A percentile compares a stretch with the other conserved stretches of the same genome.
Evolutionary conservation across 2,113 vertebrate species (phyloP).

Genomic region (Ivindomyrus marchei): DNA sequence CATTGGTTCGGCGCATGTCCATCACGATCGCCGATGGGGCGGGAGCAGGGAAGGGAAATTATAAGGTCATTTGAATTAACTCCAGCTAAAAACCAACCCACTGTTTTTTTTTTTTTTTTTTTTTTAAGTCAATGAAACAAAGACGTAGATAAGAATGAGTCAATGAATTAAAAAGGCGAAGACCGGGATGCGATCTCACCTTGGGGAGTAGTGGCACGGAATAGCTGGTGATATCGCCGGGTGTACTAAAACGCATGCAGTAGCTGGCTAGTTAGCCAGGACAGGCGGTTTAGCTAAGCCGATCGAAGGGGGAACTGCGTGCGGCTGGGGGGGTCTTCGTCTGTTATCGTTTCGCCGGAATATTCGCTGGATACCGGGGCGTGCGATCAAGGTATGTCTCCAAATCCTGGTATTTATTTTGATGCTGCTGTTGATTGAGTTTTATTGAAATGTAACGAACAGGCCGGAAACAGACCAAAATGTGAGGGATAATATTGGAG

Average conservation of each 20-base stretch:
- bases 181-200: conserved; percentile 7
- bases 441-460: background rate
- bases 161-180: conserved; percentile 39
- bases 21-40: conserved; percentile 49
- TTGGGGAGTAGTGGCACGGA: conserved; percentile 19
- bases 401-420: background rate
- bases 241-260: conserved; percentile 33
- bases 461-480: background rate
- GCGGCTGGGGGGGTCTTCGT: conserved; percentile 33
- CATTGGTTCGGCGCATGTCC: conserved; percentile 45
- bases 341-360: conserved; percentile 30
- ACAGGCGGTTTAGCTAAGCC: conserved; percentile 52
- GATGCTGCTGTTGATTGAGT: background rate
- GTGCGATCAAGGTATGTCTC: conserved; percentile 48
- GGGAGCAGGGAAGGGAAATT: conserved; percentile 55
- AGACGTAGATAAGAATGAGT: conserved; percentile 28
- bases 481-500: background rate
- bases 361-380: conserved; percentile 34
- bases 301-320: conserved; percentile 58
- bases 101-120: conserved; percentile 11
- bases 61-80: conserved; percentile 73
- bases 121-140: conserved; percentile 25
- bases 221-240: conserved; percentile 26
- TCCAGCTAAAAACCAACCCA: conserved; percentile 35
- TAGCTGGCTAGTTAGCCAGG: conserved; percentile 31